Base-by-base conservation (phyloP, 2,797 vertebrate species). In the Hydrolagus colliei region DNA sequence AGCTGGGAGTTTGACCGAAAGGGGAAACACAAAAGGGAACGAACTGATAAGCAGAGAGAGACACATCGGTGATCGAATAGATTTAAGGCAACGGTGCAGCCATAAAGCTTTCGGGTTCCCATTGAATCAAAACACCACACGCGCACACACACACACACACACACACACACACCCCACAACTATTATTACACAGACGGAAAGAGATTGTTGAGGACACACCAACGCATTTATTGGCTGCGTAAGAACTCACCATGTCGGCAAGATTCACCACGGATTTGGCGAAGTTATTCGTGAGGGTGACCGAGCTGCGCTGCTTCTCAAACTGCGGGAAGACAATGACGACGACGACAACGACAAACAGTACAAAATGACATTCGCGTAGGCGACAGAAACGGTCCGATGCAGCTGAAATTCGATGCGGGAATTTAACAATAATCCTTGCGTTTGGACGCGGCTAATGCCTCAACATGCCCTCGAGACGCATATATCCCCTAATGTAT, bases 261-360 rank as follows among this genome's bases (percentile, higher is more conserved):
- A 96, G 94, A 92, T 98, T 98, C 92, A 97, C 97, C 89, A 97
- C 96, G 0, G 97, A 96, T 94, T 97, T 98, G 92, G 96, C 96
- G 13, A 96, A 98, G 92, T 97, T 97, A 93, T 95, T 97, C 90
- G 97, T 96, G 91, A 97, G 96, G 91, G 94, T 93, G 88, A 94
- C 94, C 0, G 96, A 97, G 67, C 94, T 93, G 27, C 96, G 95
- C 90, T 95, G 93, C 93, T 97, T 96, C 88, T 94, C 91, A 89
- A 97, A 96, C 96, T 98, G 92, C 86, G 14, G 20, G 63, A 18
- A 82, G 18, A 82, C 27, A 27, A 27, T 1, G 27, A 27, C 27
- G 27, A 27, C 27, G 1, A 27, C 27, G 10, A 63, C 14, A 61
- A 61, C 32, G 14, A 71, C 71, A 2, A 27, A 27, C 27, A 0